Percentiles rank a stretch among this genome's conserved stretches.
Evolutionary conservation across 2,888 invertebrate genomes (phyloP).

Genomic region (Cerastoderma edule): DNA sequence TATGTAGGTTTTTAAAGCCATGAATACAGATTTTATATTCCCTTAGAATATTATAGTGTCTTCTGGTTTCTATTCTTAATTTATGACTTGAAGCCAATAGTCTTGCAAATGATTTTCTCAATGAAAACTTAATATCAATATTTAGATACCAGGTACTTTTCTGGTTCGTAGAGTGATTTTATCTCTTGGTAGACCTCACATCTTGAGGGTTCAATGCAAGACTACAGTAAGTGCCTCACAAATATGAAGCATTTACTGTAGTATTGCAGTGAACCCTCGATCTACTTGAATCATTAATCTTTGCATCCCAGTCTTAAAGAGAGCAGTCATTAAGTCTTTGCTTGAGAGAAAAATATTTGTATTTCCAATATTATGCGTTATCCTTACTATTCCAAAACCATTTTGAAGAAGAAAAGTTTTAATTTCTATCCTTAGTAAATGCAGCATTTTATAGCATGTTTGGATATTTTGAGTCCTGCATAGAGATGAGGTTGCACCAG

Average conservation of each 20-base stretch:
- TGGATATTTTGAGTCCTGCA: slow-evolving; percentile 14
- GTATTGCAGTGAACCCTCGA: too few species aligned
- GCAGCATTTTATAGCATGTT: too few species aligned
- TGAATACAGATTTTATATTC: too few species aligned
- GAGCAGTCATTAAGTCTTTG: neutral
- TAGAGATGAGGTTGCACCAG: too few species aligned
- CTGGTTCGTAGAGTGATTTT: too few species aligned
- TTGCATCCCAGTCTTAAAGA: neutral
- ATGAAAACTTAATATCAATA: neutral
- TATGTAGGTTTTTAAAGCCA: too few species aligned
- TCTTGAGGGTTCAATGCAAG: too few species aligned
- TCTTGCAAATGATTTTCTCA: neutral
- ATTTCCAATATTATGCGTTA: slow-evolving; percentile 12
- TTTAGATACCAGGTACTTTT: slow-evolving; percentile 12
- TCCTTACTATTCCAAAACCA: slow-evolving; percentile 5
- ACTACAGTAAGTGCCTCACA: too few species aligned
- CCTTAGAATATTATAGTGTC: too few species aligned
- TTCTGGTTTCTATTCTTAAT: slow-evolving; percentile 5
- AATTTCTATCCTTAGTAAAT: neutral
- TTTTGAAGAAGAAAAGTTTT: neutral
- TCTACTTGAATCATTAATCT: neutral
- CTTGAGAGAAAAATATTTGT: neutral
- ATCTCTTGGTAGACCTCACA: slow-evolving; percentile 14
- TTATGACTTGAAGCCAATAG: slow-evolving; percentile 17
- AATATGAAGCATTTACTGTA: too few species aligned